Evolutionary conservation across 2,888 invertebrate species (phyloP).

Genomic region (Catonia carolina): DNA sequence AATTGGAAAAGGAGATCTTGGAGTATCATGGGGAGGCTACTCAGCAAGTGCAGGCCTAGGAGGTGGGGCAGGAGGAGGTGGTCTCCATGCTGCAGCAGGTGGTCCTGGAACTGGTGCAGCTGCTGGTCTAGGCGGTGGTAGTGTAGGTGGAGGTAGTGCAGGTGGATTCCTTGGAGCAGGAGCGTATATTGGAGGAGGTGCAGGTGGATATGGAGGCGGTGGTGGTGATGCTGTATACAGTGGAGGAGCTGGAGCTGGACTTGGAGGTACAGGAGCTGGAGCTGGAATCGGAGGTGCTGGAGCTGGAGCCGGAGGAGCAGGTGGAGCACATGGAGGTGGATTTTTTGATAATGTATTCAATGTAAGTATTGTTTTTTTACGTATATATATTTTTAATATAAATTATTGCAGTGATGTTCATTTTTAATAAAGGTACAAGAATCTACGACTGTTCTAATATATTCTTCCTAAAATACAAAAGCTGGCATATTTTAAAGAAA

Average conservation of each 20-base stretch:
- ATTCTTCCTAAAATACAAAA: too few species aligned
- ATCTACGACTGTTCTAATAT: too few species aligned
- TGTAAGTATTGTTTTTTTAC: slow-evolving; percentile 22
- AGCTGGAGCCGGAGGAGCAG: not conserved
- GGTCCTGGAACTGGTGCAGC: slow-evolving; percentile 6
- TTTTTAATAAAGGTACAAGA: not conserved
- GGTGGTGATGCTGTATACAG: not conserved
- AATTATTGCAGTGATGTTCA: not conserved
- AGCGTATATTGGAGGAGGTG: slow-evolving; percentile 20
- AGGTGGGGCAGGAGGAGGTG: slow-evolving; percentile 16
- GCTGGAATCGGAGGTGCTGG: not conserved
- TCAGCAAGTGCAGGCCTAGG: slow-evolving; percentile 32
- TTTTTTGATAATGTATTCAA: slow-evolving; percentile 32
- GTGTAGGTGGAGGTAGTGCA: slow-evolving; percentile 15
- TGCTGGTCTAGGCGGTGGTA: not conserved
- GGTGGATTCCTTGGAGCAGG: slow-evolving; percentile 26
- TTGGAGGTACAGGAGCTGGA: slow-evolving; percentile 10
- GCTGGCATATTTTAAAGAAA: too few species aligned
- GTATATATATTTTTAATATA: too few species aligned
- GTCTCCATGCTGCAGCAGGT: slow-evolving; percentile 14
- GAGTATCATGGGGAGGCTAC: slow-evolving; percentile 34
- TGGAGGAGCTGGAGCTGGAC: not conserved
- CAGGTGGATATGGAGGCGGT: slow-evolving; percentile 21
- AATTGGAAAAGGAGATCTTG: slow-evolving; percentile 27
- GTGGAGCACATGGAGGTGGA: slow-evolving; percentile 5